These are phyloP conservation scores for Araneus ventricosus DNA, from an alignment of 1,140 invertebrate genomes.

Conservation along the genomic window DNA sequence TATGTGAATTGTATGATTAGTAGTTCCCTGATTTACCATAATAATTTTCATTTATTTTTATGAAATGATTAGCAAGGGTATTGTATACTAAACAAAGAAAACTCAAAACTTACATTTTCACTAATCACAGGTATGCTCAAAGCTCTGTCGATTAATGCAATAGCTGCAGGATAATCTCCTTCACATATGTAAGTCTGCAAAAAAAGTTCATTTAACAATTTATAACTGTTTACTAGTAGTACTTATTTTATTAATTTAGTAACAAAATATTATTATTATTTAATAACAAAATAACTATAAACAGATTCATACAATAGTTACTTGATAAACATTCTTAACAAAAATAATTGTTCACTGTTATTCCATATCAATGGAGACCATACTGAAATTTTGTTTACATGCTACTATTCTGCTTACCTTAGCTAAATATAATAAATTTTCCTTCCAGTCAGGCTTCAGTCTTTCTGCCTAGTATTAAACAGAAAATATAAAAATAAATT, in stretches of 20 bases:
- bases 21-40: too few relatives aligned
- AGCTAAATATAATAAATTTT: constrained; percentile 86
- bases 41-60: too few relatives aligned
- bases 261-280: neutral
- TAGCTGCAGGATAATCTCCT: constrained; percentile 58
- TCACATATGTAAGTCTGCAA: constrained; percentile 68
- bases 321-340: too few relatives aligned
- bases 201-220: too few relatives aligned
- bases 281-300: neutral
- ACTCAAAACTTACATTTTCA: constrained; percentile 67
- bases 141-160: constrained; percentile 67
- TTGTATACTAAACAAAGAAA: too few relatives aligned
- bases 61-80: too few relatives aligned
- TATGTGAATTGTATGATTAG: too few relatives aligned
- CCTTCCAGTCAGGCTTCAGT: constrained; percentile 84
- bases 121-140: constrained; percentile 53
- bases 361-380: too few relatives aligned
- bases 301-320: too few relatives aligned
- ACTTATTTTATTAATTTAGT: neutral
- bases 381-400: too few relatives aligned
- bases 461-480: constrained; percentile 82
- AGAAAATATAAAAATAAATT: neutral
- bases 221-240: too few relatives aligned
- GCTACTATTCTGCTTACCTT: constrained; percentile 80
- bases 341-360: too few relatives aligned